Evolutionary conservation across 2,888 invertebrate genomes (phyloP), one percentile per base, ranked within the genome.

Genomic region (Diachrysia chrysitis): DNA sequence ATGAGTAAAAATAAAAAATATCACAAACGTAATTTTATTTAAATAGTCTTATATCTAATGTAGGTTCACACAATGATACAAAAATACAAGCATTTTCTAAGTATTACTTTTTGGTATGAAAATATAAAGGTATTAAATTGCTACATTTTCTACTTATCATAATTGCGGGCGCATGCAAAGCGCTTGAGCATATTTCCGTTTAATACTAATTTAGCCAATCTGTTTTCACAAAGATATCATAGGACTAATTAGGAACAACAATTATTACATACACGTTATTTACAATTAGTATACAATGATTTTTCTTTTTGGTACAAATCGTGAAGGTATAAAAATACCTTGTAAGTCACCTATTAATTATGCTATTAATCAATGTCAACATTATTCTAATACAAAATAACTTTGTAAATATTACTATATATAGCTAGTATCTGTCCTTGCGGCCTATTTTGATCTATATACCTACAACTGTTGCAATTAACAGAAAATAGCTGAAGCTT

Each of bases 41-140:
- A 10, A 51, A 21, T 51, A 51, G 4, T 17, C 48, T 21, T 12
- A 19, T 5, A 10, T 9, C 19, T 21, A 37, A 53, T 35, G 53
- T 48, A 66, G n/a, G n/a, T n/a, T n/a, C 53, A 67, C 17, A 63
- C 53, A 19, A 7, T 51, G 10, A 19, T 51, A 17, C 19, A 48
- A 17, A 12, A 2, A 25, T 42, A 76, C 60, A 76, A 60, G 37
- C 54, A 63, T 60, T 59, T 46, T 14, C 62, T 66, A 71, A 71
- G 60, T 65, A 73, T 58, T 68, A 58, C 56, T 63, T 63, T 76
- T 71, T 62, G 58, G 57, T 79, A 76, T 62, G 58, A 78, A 78
- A 69, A 58, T 69, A 67, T 61, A 69, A 78, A 78, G 62, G 12
- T 42, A 17, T 53, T 53, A 21, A 53, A 21, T 53, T 23, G 16